Evolutionary conservation across 2,888 invertebrate species (phyloP), one percentile per base, ranked within the genome.

Genomic region (Stenolophus ochropezus): DNA sequence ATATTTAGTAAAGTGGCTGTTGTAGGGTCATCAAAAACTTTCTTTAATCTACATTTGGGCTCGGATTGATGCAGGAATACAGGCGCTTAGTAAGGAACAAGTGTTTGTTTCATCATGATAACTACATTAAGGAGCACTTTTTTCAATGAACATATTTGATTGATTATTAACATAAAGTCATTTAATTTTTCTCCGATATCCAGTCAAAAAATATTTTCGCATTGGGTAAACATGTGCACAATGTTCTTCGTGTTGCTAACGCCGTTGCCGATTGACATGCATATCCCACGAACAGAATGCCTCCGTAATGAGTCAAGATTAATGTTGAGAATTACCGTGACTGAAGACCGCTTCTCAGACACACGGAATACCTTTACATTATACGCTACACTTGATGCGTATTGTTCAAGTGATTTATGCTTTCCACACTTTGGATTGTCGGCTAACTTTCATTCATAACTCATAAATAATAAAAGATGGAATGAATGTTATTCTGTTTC

Each of bases 321-420:
- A 69, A 69, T 33, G 65, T 18, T 8, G 16, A 27, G 65, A 69
- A 69, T 69, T 33, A 69, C 33, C 65, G 20, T 33, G 33, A 33
- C 56, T 20, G 56, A 56, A 42, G 14, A 25, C 61, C 25, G 27
- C 27, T 69, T 5, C 65, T 69, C 65, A 42, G 65, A 33, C 27
- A 33, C 27, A 27, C 33, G 16, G 18, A 69, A 69, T 69, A 69
- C 65, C 65, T 27, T 11, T 2, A 42, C 27, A 69, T 69, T 69
- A 69, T 33, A 18, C 65, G 33, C 33, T 69, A 69, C 33, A 69
- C 65, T 69, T 20, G 27, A 69, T 33, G 33, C 20, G 16, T 27
- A 69, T 69, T 69, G 65, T 69, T 33, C 11, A 18, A 5, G 33
- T 69, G 65, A 69, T 69, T 69, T 69, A 69, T 69, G 27, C 65